phyloP scores from a whole-genome alignment of 1,140 invertebrate species.

The Pissodes strobi region DNA sequence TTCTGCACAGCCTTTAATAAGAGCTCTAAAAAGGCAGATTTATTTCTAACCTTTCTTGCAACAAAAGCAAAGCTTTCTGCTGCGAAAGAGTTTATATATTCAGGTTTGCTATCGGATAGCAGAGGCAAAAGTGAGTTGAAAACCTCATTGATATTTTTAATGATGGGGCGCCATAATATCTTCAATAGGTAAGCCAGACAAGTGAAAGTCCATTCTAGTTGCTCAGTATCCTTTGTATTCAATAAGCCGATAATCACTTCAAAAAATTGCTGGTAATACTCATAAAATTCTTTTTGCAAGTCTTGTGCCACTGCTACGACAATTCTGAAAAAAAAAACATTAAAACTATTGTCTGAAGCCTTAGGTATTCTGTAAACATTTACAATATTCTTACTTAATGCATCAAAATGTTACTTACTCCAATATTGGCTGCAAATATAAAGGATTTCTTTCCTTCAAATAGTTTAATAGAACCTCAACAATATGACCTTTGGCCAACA shows the following conservation, averaged over 20 bases:
- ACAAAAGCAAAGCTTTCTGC: slow-evolving; percentile 93
- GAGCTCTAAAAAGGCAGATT: slow-evolving; percentile 72
- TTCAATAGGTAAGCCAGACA: slow-evolving; percentile 89
- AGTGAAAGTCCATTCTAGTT: slow-evolving; percentile 81
- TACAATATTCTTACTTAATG: slow-evolving; percentile 1
- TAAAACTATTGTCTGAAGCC: slow-evolving; percentile 1
- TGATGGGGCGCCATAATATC: slow-evolving; percentile 78
- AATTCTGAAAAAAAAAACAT: slow-evolving; percentile 64
- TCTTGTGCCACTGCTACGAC: slow-evolving; percentile 83
- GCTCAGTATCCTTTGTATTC: slow-evolving; percentile 77
- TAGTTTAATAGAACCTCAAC: slow-evolving; percentile 72
- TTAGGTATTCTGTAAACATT: no score
- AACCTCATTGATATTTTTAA: slow-evolving; percentile 76
- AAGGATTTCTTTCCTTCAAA: slow-evolving; percentile 68
- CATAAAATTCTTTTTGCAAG: slow-evolving; percentile 84
- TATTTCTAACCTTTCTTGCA: slow-evolving; percentile 83
- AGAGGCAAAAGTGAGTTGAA: slow-evolving; percentile 77
- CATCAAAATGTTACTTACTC: slow-evolving; percentile 68
- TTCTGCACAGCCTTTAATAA: slow-evolving; percentile 70
- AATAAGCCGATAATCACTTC: slow-evolving; percentile 73
- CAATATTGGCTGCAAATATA: slow-evolving; percentile 78
- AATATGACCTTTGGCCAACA: slow-evolving; percentile 78
- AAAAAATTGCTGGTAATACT: slow-evolving; percentile 74
- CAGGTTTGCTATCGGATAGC: slow-evolving; percentile 69
- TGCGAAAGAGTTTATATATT: slow-evolving; percentile 90